Conservation (phyloP, 2,797 vertebrate species). For the Phalanger gymnotis region DNA sequence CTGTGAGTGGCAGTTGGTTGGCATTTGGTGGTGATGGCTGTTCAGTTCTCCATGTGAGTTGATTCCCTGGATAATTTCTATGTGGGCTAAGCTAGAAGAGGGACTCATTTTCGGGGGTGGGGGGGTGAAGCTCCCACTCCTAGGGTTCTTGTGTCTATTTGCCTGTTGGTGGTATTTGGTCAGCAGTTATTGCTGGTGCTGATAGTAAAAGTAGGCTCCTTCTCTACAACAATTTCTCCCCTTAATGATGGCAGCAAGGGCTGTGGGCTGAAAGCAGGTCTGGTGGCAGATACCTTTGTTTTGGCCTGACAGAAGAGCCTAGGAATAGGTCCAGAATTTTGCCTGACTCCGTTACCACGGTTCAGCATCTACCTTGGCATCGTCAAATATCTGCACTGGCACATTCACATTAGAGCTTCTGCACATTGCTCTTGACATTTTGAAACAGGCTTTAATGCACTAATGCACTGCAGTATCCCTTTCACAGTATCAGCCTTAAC, state of each 20-base stretch:
- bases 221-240: neutral
- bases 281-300: neutral
- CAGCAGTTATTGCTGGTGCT: neutral
- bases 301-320: neutral
- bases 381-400: slow-evolving; percentile 8
- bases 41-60: neutral
- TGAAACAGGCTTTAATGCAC: neutral
- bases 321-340: neutral
- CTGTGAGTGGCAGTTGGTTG: neutral
- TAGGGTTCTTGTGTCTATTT: neutral
- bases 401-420: neutral
- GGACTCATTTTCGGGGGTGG: neutral
- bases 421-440: neutral
- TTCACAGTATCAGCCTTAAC: neutral
- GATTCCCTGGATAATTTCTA: neutral
- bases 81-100: neutral
- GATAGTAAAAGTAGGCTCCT: neutral
- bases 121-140: neutral
- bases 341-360: neutral
- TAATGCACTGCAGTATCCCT: slow-evolving; percentile 7
- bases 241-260: neutral
- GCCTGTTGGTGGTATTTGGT: neutral
- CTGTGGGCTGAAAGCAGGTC: neutral
- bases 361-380: slow-evolving; percentile 17
- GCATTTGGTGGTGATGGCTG: neutral